Evolutionary conservation across 1,140 invertebrate genomes (phyloP), one percentile per base, ranked within the genome.

Genomic region (Rhagoletis zephyria): DNA sequence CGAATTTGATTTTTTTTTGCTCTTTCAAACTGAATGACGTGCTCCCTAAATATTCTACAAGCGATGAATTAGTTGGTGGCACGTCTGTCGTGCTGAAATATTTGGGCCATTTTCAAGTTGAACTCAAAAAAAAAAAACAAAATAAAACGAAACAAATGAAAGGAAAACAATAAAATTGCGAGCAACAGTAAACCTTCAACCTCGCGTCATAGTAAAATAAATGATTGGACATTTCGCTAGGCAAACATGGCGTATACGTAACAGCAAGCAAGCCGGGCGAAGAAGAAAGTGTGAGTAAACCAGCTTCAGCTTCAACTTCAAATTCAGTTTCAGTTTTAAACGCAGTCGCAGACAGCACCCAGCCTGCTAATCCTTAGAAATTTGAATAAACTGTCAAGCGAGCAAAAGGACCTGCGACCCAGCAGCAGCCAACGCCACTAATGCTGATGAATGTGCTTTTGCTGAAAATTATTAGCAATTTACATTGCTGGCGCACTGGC

Each of bases 401-500:
- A 56, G 74, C n/a, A 81, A 81, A 81, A 86, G 59, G 60, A 61
- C 85, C 85, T 63, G 14, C 10, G 85, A 61, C 19, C 85, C 85
- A 86, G n/a, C 85, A 7, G 12, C 81, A 7, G 3, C 85, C 85
- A 74, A 16, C 1, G 42, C n/a, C n/a, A n/a, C n/a, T 86, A 86
- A 86, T 86, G 85, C 85, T 86, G 85, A 86, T 65, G 85, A 65
- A 86, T 86, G 85, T 86, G 59, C 85, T 61, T 86, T 86, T 81
- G 74, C 42, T 86, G 85, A 61, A 64, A 86, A 86, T 86, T 86
- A 61, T 86, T 63, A 86, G 85, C 85, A 63, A 86, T 86, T 86
- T 86, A 65, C 85, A 63, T 59, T 59, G 81, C 56, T 63, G 10
- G 81, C 56, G 60, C 59, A 61, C 59, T 86, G 30, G 40, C 56